Evolutionary conservation across 35 echinoderm and acorn worm genomes (phyloP), one percentile per base, ranked within the genome.

Genomic region (Ophiothrix spiculata): DNA sequence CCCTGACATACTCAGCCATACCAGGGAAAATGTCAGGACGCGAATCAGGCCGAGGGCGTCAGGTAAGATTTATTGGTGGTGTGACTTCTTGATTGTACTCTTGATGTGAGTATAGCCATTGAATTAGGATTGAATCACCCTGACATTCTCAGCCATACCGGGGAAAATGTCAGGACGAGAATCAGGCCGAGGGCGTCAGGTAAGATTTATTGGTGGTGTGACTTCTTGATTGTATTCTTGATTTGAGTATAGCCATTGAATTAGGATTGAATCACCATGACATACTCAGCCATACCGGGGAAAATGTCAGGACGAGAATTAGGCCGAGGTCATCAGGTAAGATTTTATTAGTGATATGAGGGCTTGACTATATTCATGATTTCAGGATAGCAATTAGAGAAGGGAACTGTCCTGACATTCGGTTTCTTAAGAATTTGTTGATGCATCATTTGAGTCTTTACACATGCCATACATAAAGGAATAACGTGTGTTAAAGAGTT

Each of bases 31-130:
- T 45, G 81, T 91, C 23, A 93, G 86, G n/a, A 78, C 32, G 23
- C 4, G 25, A n/a, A 56, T 1, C 1, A 84, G 40, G 0, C 45
- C 60, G 29, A 88, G 31, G 45, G 88, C 80, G 25, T 25, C 73
- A 36, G 80, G 88, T 89, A 12, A 14, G 80, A 46, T 39, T 40
- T n/a, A n/a, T n/a, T n/a, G n/a, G n/a, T n/a, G n/a, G n/a, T n/a
- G n/a, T n/a, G n/a, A n/a, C n/a, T n/a, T n/a, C n/a, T n/a, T 98
- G 33, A 94, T 35, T 94, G 92, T 40, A 83, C 94, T 3, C 83
- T 85, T 36, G 76, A 85, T 6, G 74, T 98, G 3, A 80, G 74
- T 21, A 40, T 64, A 39, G 92, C 91, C 1, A 15, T 98, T 16
- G 39, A 90, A 35, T n/a, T n/a, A n/a, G 39, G 82, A 13, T 74